Evolutionary conservation across 2,113 vertebrate species (phyloP), one percentile per base, ranked within the genome.

Genomic region (Strix uralensis): DNA sequence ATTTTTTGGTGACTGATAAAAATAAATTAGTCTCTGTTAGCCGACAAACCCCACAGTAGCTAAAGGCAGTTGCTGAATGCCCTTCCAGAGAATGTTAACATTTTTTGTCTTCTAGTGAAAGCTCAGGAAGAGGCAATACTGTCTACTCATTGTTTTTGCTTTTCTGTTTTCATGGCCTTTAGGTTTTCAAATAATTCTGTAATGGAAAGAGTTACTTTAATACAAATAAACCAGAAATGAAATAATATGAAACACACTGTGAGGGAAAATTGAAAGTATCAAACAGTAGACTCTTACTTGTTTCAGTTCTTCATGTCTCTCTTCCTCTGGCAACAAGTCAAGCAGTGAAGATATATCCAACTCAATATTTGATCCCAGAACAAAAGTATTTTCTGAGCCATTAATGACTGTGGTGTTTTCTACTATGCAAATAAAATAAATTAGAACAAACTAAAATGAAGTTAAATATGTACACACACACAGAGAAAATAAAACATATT

Each of bases 321-420:
- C 91, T 40, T 92, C 58, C 54, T 78, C 65, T 9, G 99, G 98
- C 26, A 99, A 94, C 63, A 82, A 86, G 14, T 96, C 66, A 97
- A 99, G 96, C 70, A 99, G 62, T 44, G 34, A 58, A 15, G 88
- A 73, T 17, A 99, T 89, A 90, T 98, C 97, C 80, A 99, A 95
- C 73, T 98, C 95, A 55, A 98, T 89, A 91, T 98, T 95, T 4
- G 98, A 96, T 29, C 98, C 98, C 22, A 98, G 83, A 38, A 90
- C 0, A 23, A 95, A 97, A 7, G 15, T 13, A 12, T 57, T 80
- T 59, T 42, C 79, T 10, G 81, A 93, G 23, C 51, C 77, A 11
- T 49, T 74, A 8, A 92, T 15, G 27, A 91, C 34, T 63, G 88
- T 57, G 34, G 46, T 62, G 7, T 88, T 93, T 54, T 92, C 97